These are phyloP conservation scores for Zosterops japonicus DNA, from an alignment of 2,113 vertebrate species.

Conservation along the genomic window DNA sequence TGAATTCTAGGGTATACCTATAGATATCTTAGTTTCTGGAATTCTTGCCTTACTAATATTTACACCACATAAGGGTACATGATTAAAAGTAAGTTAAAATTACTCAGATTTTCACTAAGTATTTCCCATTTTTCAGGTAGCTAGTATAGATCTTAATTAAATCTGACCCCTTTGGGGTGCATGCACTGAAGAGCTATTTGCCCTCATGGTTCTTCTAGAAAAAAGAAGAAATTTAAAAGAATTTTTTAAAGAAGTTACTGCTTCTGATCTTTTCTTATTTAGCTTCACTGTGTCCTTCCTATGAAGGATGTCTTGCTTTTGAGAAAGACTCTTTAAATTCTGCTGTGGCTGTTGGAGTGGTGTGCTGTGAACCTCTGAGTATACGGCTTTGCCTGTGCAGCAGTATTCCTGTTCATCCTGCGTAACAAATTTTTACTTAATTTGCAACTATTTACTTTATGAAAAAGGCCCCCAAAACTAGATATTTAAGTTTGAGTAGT, in stretches of 20 bases:
- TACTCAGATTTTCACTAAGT: background rate
- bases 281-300: background rate
- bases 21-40: background rate
- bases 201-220: background rate
- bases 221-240: background rate
- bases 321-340: background rate
- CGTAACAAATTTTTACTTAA: background rate
- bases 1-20: background rate
- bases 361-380: background rate
- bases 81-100: background rate
- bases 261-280: background rate
- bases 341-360: background rate
- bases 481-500: background rate
- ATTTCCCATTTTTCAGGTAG: background rate
- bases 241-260: background rate
- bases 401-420: background rate
- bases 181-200: background rate
- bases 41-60: background rate
- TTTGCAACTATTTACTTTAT: background rate
- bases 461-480: background rate
- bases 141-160: background rate
- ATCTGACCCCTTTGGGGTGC: background rate
- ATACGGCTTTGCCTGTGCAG: background rate
- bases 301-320: background rate
- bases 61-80: background rate